A percentile compares a stretch with the other conserved stretches of the same genome.
Evolutionary conservation across 2,113 vertebrate species (phyloP).

Genomic region (Dendrocopos noguchii): DNA sequence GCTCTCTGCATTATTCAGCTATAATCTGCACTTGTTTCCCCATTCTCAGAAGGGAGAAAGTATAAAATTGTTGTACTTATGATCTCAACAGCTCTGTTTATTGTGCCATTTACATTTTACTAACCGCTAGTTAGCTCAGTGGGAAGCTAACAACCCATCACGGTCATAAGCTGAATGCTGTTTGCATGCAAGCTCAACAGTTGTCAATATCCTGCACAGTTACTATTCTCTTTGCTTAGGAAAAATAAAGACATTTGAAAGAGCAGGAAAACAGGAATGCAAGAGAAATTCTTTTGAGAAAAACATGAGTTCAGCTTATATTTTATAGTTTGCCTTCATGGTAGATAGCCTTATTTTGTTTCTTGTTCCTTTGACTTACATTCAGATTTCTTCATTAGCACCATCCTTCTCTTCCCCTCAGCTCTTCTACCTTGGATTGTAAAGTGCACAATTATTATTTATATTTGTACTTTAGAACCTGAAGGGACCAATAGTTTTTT

Average conservation of each 20-base stretch:
- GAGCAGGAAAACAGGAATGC: neutral
- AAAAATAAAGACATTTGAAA: neutral
- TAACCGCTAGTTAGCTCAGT: conserved; percentile 10
- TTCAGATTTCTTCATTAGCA: neutral
- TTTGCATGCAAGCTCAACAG: neutral
- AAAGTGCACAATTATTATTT: neutral
- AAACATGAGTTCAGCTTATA: neutral
- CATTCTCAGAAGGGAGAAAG: neutral
- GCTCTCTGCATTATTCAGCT: neutral
- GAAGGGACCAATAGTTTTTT: neutral
- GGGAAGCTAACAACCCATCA: conserved; percentile 10
- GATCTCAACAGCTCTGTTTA: neutral
- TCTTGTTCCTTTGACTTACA: neutral
- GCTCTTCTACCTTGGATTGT: neutral
- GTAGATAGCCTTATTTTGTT: neutral
- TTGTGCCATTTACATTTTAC: conserved; percentile 17
- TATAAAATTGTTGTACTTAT: neutral
- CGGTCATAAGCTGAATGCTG: neutral
- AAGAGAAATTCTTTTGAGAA: neutral
- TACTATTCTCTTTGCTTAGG: neutral
- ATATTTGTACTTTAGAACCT: neutral
- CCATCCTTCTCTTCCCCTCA: neutral
- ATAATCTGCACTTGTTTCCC: neutral
- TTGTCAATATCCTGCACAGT: neutral
- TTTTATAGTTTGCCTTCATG: neutral